Percentiles rank a stretch among this genome's conserved stretches.
Conservation (phyloP, 1,140 invertebrate species). For the Lepidurus packardi region DNA sequence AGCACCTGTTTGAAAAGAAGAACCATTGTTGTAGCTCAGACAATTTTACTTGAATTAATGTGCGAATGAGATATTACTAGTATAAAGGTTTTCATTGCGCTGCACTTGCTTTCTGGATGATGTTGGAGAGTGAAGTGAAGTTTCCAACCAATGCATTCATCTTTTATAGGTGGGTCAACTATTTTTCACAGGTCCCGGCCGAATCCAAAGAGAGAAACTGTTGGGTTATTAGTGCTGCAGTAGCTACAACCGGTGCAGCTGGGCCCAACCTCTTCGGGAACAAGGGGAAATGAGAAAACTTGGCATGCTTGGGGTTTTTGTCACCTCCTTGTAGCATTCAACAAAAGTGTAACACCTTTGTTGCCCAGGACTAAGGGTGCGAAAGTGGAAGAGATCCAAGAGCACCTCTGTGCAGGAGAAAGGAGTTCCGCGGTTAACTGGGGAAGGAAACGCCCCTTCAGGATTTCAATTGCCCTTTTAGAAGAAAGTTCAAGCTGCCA, state of each 20-base stretch:
- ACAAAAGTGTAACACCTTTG: constrained; percentile 11
- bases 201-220: not conserved
- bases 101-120: not conserved
- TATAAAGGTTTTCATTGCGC: not conserved
- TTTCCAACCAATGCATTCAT: not conserved
- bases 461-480: constrained; percentile 12
- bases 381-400: not conserved
- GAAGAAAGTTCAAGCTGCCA: constrained; percentile 21
- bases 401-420: not conserved
- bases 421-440: constrained; percentile 12
- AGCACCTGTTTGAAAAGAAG: not conserved
- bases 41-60: not conserved
- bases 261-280: not conserved
- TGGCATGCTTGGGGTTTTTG: constrained; percentile 13
- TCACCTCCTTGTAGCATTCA: constrained; percentile 15
- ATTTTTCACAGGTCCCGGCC: constrained; percentile 3
- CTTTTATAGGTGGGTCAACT: constrained; percentile 9
- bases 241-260: constrained; percentile 7
- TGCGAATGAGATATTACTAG: not conserved
- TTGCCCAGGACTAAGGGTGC: constrained; percentile 8
- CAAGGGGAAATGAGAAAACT: constrained; percentile 8
- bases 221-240: not conserved
- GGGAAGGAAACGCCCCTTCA: not conserved
- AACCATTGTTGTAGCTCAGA: not conserved
- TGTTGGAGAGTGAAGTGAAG: not conserved